Conservation (phyloP, 2,113 vertebrate species). For the Myiozetetes cayanensis region DNA sequence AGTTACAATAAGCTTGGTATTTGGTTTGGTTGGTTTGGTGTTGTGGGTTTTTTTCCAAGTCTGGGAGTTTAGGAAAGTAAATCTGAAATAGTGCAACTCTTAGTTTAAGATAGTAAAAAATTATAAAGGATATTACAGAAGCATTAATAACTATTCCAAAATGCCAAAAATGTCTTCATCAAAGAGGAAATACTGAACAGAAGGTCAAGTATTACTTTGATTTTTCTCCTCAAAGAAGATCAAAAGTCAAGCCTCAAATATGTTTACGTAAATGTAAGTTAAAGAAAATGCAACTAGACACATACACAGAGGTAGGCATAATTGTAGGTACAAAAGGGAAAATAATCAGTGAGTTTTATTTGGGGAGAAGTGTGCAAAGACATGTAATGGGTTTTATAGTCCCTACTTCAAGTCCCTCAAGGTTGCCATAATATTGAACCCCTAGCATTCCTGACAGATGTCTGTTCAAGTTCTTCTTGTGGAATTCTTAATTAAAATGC, state of each 20-base stretch:
- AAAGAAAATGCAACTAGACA: neutral
- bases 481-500: neutral
- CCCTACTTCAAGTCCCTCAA: neutral
- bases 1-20: neutral
- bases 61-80: neutral
- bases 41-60: neutral
- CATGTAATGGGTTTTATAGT: neutral
- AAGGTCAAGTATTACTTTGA: neutral
- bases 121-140: neutral
- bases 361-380: neutral
- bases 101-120: neutral
- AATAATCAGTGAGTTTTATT: neutral
- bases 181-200: neutral
- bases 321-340: neutral
- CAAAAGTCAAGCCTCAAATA: neutral
- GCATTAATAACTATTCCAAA: neutral
- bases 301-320: neutral
- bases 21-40: neutral
- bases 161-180: neutral
- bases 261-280: neutral
- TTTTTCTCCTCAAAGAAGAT: neutral
- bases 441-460: neutral
- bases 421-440: neutral
- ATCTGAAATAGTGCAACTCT: neutral
- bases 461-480: neutral